Base-by-base conservation (phyloP, 2,888 invertebrate genomes). In the Eupithecia abbreviata region DNA sequence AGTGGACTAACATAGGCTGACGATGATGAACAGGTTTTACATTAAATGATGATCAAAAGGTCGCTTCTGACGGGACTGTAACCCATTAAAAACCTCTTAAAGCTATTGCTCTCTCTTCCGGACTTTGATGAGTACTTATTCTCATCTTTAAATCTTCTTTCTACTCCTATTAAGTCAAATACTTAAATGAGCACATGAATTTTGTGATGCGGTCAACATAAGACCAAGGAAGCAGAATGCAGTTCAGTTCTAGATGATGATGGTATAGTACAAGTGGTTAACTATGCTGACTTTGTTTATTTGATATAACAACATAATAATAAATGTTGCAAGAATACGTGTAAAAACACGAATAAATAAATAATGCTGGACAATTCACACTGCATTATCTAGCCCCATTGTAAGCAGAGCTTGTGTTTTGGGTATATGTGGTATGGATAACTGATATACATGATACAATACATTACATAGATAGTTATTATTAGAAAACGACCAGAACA, bases 71-170 rank as follows among this genome's bases (percentile, higher is more conserved):
- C 1, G 58, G 0, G 10, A 10, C 10, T 18, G 18, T 18, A 10
- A 6, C 58, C 18, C 58, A 18, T 62, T 30, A 30, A 30, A 30
- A 62, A 62, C 30, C 62, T 62, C 62, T 62, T 62, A 30, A 30
- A 62, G 62, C 62, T 62, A 62, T 62, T 62, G 62, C 62, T 62
- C 10, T 58, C 58, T 30, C 30, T 62, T 62, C 62, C 62, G 62
- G 62, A 62, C 30, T 62, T 62, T 62, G 62, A 62, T 62, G 18
- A 62, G 62, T 62, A 30, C 62, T 62, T 62, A 62, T 30, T 12
- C 62, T 62, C 18, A 10, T 62, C 30, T 62, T 62, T 12, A 12
- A 58, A 58, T 58, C 58, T 18, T n/a, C n/a, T 7, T 15, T 58
- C 58, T 3, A 58, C 10, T 4, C 9, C 12, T 62, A 9, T 58